These are phyloP conservation scores for Meghimatium bilineatum DNA, from an alignment of 2,888 invertebrate species.

Conservation along the genomic window DNA sequence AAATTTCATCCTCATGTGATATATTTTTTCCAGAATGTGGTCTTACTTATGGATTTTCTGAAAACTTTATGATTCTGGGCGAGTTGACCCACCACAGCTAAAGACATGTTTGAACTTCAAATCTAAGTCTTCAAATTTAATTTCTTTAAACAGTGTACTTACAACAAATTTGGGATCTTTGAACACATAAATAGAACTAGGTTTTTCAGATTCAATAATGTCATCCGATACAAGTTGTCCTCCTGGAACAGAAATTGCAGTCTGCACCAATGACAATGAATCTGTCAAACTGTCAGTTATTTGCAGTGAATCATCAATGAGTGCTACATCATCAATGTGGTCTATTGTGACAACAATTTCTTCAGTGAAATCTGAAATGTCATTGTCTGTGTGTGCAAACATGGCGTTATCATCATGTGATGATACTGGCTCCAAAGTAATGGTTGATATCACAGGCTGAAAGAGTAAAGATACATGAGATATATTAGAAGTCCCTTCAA, in stretches of 20 bases:
- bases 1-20: too few species aligned
- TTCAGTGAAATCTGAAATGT: slow-evolving; percentile 15
- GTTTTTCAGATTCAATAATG: slow-evolving; percentile 64
- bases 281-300: slow-evolving; percentile 37
- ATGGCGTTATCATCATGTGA: slow-evolving; percentile 31
- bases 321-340: slow-evolving; percentile 6
- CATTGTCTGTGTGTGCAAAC: slow-evolving; percentile 8
- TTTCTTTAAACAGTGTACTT: slow-evolving; percentile 53
- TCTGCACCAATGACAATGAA: slow-evolving; percentile 44
- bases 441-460: slow-evolving; percentile 17
- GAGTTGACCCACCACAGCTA: too few species aligned
- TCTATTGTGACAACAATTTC: slow-evolving; percentile 40
- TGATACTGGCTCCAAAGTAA: slow-evolving; percentile 1
- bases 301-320: slow-evolving; percentile 19
- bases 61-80: too few species aligned
- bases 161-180: slow-evolving; percentile 78
- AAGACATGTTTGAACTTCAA: too few species aligned
- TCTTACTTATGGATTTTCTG: too few species aligned
- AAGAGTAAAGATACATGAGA: not conserved
- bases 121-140: too few species aligned
- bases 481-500: too few species aligned
- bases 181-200: slow-evolving; percentile 70
- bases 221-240: slow-evolving; percentile 52
- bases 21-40: too few species aligned
- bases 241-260: slow-evolving; percentile 42